These are phyloP conservation scores for Alethe castanea DNA, from an alignment of 2,113 vertebrate species.

Conservation along the genomic window DNA sequence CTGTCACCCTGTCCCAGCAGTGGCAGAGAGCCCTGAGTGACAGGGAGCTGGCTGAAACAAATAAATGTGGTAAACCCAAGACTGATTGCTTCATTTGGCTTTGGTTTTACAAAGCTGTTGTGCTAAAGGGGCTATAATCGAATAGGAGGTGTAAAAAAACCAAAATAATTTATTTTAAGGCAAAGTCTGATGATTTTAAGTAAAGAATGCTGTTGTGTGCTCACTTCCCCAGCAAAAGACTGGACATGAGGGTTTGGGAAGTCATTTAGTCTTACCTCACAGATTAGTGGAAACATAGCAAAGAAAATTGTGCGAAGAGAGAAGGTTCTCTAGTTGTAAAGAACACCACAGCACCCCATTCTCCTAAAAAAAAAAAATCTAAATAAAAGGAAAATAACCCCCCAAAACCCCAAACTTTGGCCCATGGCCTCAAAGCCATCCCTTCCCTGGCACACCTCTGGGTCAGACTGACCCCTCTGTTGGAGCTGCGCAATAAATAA, in stretches of 20 bases:
- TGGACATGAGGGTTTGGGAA: background rate
- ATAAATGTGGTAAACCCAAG: background rate
- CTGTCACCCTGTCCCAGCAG: background rate
- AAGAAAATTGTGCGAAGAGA: background rate
- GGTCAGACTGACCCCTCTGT: background rate
- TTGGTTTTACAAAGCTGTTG: background rate
- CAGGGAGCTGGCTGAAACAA: background rate
- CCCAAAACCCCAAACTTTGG: background rate
- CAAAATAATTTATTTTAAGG: background rate
- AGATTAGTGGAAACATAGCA: background rate
- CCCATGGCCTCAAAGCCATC: background rate
- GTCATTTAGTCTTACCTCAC: background rate
- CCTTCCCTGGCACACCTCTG: background rate
- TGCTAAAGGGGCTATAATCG: background rate
- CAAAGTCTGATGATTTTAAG: background rate
- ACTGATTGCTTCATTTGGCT: background rate
- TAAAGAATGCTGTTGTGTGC: background rate
- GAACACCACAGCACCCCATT: background rate
- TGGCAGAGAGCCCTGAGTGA: background rate
- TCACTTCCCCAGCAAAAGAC: background rate
- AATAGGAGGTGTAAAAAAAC: background rate
- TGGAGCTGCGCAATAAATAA: background rate
- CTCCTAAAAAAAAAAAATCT: too few relatives aligned
- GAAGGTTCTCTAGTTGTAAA: background rate
- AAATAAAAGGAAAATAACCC: background rate